Evolutionary conservation across 2,888 invertebrate genomes (phyloP).

Genomic region (Mycogona germanica): DNA sequence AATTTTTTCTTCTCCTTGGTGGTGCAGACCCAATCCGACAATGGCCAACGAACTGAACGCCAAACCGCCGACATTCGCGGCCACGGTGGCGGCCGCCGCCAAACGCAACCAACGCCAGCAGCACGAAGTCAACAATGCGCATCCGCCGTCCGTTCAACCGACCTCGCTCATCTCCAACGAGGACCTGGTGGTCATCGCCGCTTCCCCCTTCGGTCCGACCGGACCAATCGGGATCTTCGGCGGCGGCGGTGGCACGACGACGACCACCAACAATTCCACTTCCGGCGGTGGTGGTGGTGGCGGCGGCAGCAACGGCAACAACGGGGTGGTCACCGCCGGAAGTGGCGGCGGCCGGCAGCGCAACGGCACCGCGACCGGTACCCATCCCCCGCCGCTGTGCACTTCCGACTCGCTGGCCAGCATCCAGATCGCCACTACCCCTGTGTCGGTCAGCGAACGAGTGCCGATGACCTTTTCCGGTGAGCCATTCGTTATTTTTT

Average conservation of each 20-base stretch:
- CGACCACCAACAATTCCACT: not conserved
- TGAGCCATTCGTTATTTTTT: too few relatives aligned
- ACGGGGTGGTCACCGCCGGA: not conserved
- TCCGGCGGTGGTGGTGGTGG: too few relatives aligned
- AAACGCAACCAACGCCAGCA: too few relatives aligned
- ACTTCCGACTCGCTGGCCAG: slow-evolving; percentile 8
- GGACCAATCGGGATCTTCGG: not conserved
- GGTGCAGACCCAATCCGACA: too few relatives aligned
- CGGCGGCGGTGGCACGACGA: not conserved
- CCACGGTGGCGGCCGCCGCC: too few relatives aligned
- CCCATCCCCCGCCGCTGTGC: not conserved
- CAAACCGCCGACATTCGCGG: too few relatives aligned
- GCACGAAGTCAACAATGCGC: too few relatives aligned
- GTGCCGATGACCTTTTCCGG: too few relatives aligned
- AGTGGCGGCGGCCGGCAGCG: not conserved
- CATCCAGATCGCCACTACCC: slow-evolving; percentile 11
- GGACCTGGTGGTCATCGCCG: slow-evolving; percentile 9
- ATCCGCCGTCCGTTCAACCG: too few relatives aligned
- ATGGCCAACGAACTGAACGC: too few relatives aligned
- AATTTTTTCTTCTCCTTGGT: too few relatives aligned
- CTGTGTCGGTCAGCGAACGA: slow-evolving; percentile 8
- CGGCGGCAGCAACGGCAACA: not conserved
- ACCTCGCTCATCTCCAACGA: slow-evolving; percentile 10
- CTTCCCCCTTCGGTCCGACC: slow-evolving; percentile 7
- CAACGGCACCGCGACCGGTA: slow-evolving; percentile 1